Conservation (phyloP, 2,797 vertebrate species). For the Acestrorhynchus altus region DNA sequence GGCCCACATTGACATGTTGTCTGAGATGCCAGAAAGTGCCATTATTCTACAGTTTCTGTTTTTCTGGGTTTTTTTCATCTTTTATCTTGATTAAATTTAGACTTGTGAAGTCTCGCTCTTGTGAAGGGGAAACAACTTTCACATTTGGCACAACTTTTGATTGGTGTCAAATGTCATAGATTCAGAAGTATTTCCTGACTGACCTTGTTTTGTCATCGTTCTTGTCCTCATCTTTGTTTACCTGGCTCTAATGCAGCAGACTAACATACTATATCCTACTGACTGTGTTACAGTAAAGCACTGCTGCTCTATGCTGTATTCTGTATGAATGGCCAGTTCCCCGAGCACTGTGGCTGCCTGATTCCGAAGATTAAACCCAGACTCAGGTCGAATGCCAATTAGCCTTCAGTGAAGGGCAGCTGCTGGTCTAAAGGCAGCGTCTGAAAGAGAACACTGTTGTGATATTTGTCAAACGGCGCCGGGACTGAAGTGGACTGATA, state of each 20-base stretch:
- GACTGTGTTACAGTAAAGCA: constrained; percentile 4
- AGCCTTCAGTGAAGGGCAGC: constrained; percentile 34
- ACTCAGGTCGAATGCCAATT: constrained; percentile 50
- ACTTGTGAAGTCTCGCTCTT: too few relatives aligned
- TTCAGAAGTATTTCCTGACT: background rate
- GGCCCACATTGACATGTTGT: too few relatives aligned
- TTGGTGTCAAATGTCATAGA: background rate
- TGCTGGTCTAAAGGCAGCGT: constrained; percentile 26
- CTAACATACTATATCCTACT: constrained; percentile 10
- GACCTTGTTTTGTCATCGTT: background rate
- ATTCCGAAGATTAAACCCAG: constrained; percentile 48
- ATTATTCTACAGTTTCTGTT: too few relatives aligned
- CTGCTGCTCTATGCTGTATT: background rate
- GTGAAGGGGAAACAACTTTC: too few relatives aligned
- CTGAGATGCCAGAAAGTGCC: too few relatives aligned
- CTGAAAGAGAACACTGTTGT: constrained; percentile 33
- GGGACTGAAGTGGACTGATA: constrained; percentile 14
- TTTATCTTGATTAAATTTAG: too few relatives aligned
- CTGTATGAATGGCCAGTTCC: constrained; percentile 34
- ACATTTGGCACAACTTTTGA: too few relatives aligned
- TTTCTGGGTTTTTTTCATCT: too few relatives aligned
- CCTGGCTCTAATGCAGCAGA: background rate
- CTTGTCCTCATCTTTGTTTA: background rate
- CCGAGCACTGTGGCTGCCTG: constrained; percentile 28
- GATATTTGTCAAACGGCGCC: constrained; percentile 8